phyloP scores from a whole-genome alignment of 2,888 invertebrate genomes.

The Heterodera filipjevi region DNA sequence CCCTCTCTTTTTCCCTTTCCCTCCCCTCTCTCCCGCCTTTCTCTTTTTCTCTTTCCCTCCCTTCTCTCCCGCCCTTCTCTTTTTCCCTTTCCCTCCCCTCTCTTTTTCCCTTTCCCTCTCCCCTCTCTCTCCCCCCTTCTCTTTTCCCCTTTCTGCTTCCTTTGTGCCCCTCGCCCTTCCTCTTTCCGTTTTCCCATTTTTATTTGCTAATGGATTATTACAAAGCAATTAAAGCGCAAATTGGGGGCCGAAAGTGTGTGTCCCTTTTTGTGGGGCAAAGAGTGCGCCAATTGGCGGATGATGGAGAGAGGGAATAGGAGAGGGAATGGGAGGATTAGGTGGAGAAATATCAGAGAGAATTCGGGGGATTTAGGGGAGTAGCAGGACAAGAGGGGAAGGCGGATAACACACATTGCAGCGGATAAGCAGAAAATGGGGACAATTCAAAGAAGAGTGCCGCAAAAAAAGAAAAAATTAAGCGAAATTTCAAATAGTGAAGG shows the following conservation, averaged over 20 bases:
- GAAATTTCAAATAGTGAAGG: neutral
- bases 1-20: neutral
- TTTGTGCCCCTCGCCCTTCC: neutral
- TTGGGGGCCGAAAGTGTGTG: neutral
- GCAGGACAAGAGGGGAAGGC: neutral
- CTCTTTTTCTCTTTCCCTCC: neutral
- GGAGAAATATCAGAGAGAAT: neutral
- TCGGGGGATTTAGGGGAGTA: neutral
- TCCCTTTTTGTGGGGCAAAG: slow-evolving; percentile 2
- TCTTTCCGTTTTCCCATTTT: neutral
- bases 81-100: neutral
- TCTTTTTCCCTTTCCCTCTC: neutral
- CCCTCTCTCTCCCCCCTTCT: neutral
- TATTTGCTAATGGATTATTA: slow-evolving; percentile 7
- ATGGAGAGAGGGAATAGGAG: neutral
- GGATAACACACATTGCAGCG: neutral
- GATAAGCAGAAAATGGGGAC: neutral
- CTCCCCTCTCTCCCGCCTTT: neutral
- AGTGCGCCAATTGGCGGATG: neutral
- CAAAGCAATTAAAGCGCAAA: slow-evolving; percentile 10
- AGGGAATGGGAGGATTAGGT: too few relatives aligned
- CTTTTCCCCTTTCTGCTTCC: neutral
- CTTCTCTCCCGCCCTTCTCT: too few relatives aligned
- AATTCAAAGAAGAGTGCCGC: too few relatives aligned
- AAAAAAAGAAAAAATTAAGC: neutral